phyloP scores from a whole-genome alignment of 2,113 vertebrate species.

The Psittacula cyanocephala region DNA sequence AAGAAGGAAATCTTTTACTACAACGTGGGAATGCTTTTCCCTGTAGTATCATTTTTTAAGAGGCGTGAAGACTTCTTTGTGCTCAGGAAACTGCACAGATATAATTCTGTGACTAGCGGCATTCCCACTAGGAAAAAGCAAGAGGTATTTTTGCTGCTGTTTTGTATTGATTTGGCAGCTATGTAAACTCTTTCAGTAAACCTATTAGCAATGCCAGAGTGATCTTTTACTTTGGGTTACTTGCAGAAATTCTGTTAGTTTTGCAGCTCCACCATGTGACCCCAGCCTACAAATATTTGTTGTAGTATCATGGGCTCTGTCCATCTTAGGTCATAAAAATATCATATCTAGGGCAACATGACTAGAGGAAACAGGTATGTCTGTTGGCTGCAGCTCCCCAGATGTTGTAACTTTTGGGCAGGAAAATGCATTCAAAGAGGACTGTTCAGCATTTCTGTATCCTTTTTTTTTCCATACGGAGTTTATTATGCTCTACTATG shows the following conservation, averaged over 20 bases:
- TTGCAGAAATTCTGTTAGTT: neutral
- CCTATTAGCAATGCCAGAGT: neutral
- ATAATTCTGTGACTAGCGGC: neutral
- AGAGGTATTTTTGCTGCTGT: neutral
- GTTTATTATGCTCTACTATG: neutral
- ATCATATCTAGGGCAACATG: neutral
- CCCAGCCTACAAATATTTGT: neutral
- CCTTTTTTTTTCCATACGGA: neutral
- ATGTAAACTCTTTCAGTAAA: neutral
- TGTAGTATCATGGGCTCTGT: neutral
- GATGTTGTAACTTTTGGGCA: neutral
- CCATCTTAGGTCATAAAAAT: neutral
- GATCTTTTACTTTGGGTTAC: neutral
- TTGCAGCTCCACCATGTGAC: neutral
- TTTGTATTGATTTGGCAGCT: constrained; percentile 24
- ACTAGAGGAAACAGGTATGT: neutral
- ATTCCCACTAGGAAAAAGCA: constrained; percentile 14
- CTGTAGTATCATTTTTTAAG: neutral
- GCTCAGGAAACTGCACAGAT: neutral
- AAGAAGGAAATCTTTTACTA: neutral
- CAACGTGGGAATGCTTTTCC: neutral
- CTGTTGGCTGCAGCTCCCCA: neutral
- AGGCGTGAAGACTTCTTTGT: neutral
- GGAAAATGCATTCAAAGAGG: neutral
- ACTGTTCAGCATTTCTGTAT: neutral